Evolutionary conservation across 2,888 invertebrate species (phyloP).

Genomic region (Clanis bilineata): DNA sequence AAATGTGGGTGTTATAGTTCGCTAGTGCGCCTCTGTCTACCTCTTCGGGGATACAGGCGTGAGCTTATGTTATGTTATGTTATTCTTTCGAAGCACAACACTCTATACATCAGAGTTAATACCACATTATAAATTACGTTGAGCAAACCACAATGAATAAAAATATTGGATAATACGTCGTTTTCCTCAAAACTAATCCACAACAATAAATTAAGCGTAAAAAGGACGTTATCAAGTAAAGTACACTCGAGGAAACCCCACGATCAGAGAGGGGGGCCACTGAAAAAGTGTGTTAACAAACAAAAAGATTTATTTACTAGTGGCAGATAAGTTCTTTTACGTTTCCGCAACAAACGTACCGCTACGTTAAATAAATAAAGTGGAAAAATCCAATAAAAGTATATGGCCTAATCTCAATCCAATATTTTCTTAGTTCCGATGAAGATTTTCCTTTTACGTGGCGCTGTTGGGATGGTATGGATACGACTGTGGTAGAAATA

Average conservation of each 20-base stretch:
- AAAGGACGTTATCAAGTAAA: conserved; percentile 56
- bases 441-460: conserved; percentile 64
- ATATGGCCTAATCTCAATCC: conserved; percentile 80
- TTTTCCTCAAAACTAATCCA: conserved; percentile 39
- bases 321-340: conserved; percentile 66
- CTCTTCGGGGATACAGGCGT: too few relatives aligned
- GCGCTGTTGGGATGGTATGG: conserved; percentile 34
- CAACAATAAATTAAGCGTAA: conserved; percentile 58
- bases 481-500: conserved; percentile 27
- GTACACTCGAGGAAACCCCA: conserved; percentile 31
- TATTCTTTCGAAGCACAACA: too few relatives aligned
- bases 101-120: not conserved
- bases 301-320: conserved; percentile 76
- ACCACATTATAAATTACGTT: not conserved
- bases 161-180: not conserved
- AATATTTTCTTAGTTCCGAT: conserved; percentile 79
- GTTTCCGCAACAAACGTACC: conserved; percentile 50
- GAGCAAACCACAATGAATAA: not conserved
- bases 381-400: conserved; percentile 78
- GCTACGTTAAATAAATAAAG: conserved; percentile 70
- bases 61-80: too few relatives aligned
- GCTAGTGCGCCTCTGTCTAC: too few relatives aligned
- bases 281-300: conserved; percentile 77
- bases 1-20: too few relatives aligned
- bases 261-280: conserved; percentile 39